phyloP scores from a whole-genome alignment of 2,888 invertebrate species.

The Euzetes globulus region DNA sequence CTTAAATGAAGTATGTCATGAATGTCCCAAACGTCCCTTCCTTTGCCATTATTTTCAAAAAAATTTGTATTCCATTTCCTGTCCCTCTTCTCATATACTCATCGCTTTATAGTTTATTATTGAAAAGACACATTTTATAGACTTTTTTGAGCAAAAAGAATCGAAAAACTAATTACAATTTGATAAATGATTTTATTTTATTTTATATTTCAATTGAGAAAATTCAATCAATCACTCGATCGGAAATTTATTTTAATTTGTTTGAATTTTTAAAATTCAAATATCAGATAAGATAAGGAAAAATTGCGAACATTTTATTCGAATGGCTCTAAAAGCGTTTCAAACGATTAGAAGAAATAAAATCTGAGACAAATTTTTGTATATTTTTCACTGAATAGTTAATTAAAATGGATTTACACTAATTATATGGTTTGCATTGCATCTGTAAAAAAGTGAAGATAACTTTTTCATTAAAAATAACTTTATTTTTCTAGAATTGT shows the following conservation, averaged over 20 bases:
- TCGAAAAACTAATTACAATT: neutral
- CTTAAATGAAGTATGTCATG: slow-evolving; percentile 12
- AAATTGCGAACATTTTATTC: too few relatives aligned
- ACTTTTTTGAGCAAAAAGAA: neutral
- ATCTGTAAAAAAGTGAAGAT: neutral
- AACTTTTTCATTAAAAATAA: neutral
- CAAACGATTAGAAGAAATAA: neutral
- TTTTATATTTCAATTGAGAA: neutral
- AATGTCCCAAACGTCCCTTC: neutral
- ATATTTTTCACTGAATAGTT: neutral
- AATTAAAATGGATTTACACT: neutral
- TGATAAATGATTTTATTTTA: slow-evolving; percentile 7
- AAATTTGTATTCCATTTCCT: neutral
- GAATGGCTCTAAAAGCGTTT: too few relatives aligned
- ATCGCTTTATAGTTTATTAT: too few relatives aligned
- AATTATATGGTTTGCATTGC: neutral
- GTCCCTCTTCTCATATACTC: slow-evolving; percentile 2
- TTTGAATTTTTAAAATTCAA: neutral
- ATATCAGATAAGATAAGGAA: too few relatives aligned
- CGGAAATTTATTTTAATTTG: neutral
- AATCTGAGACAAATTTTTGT: neutral
- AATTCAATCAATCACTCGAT: slow-evolving; percentile 4
- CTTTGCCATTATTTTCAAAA: neutral
- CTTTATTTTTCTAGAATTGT: too few relatives aligned
- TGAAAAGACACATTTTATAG: neutral